phyloP scores from a whole-genome alignment of 2,797 vertebrate genomes.

The Protosalanx chinensis region DNA sequence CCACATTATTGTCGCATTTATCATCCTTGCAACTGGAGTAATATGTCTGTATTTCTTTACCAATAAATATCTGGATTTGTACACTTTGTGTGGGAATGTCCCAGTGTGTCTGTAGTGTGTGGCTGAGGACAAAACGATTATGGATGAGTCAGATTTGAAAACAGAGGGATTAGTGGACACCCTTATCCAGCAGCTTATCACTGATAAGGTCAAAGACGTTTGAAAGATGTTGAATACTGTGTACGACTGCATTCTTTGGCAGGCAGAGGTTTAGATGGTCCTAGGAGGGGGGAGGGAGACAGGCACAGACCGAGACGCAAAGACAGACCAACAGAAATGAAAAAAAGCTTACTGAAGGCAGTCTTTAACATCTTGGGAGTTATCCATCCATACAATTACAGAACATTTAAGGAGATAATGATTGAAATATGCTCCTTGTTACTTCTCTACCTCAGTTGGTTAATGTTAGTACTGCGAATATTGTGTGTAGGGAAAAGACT shows the following conservation, averaged over 20 bases:
- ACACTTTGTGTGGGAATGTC: background rate
- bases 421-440: background rate
- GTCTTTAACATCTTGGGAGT: slow-evolving; percentile 26
- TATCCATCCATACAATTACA: slow-evolving; percentile 12
- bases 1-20: background rate
- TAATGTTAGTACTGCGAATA: background rate
- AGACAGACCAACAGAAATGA: slow-evolving; percentile 26
- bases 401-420: background rate
- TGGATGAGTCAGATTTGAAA: slow-evolving; percentile 41
- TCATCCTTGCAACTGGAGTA: slow-evolving; percentile 2
- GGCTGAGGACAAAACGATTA: slow-evolving; percentile 37
- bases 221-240: slow-evolving; percentile 40
- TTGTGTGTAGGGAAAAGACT: background rate
- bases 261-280: slow-evolving; percentile 22
- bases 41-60: background rate
- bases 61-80: slow-evolving; percentile 11
- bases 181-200: slow-evolving; percentile 55
- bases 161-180: slow-evolving; percentile 56
- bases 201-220: slow-evolving; percentile 58
- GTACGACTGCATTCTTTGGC: slow-evolving; percentile 8
- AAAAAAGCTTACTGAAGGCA: slow-evolving; percentile 61
- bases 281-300: slow-evolving; percentile 24
- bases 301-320: no score
- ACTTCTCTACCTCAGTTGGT: background rate
- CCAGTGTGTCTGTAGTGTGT: background rate